These are phyloP conservation scores for Centroberyx gerrardi DNA, from an alignment of 2,797 vertebrate species.

Conservation along the genomic window DNA sequence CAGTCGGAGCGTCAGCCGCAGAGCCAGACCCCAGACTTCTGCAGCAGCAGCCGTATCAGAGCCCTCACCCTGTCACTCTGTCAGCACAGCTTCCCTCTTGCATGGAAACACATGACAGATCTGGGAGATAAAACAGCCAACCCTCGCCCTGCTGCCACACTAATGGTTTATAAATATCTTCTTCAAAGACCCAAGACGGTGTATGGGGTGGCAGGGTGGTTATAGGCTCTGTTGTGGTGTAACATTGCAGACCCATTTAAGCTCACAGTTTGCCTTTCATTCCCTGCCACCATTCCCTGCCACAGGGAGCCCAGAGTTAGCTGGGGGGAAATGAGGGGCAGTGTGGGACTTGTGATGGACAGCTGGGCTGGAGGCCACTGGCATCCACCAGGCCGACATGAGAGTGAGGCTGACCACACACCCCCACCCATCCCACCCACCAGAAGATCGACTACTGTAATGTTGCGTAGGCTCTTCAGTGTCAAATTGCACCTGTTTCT, in stretches of 20 bases:
- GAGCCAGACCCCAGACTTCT: constrained; percentile 35
- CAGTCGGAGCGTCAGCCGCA: not conserved
- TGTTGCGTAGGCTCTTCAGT: not conserved
- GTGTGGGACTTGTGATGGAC: constrained; percentile 70
- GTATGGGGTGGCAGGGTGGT: constrained; percentile 63
- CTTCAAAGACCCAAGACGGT: constrained; percentile 75
- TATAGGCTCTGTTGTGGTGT: constrained; percentile 67
- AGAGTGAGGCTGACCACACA: constrained; percentile 35
- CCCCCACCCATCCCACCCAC: constrained; percentile 3
- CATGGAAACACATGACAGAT: constrained; percentile 75
- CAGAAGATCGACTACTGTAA: not conserved
- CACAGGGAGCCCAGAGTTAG: constrained; percentile 55
- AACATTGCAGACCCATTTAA: constrained; percentile 78
- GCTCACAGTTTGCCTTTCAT: constrained; percentile 72
- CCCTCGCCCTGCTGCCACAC: constrained; percentile 67
- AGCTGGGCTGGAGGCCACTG: constrained; percentile 67
- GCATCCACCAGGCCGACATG: constrained; percentile 24
- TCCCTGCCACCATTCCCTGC: constrained; percentile 71
- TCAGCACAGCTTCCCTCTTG: constrained; percentile 59
- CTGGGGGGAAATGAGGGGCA: constrained; percentile 31
- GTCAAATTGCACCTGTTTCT: constrained; percentile 1
- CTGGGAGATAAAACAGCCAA: constrained; percentile 77
- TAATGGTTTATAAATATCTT: constrained; percentile 85
- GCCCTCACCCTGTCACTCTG: constrained; percentile 66
- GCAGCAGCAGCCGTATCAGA: constrained; percentile 36